These are phyloP conservation scores for Yponomeuta malinellus DNA, from an alignment of 2,888 invertebrate species.

Conservation along the genomic window DNA sequence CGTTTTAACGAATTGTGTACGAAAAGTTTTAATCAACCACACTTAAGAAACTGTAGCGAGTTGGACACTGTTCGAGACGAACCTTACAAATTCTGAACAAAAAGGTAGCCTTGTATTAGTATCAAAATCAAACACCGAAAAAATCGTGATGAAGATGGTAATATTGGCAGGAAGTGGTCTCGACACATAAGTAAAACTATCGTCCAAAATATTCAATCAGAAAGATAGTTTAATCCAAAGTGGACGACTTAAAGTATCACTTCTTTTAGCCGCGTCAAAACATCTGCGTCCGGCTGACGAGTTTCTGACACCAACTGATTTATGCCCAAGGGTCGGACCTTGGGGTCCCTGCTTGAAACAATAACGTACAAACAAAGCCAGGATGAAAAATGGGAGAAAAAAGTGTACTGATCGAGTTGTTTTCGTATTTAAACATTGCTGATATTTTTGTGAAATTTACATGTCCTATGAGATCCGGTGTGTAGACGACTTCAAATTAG, in stretches of 20 bases:
- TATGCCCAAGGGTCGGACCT: slow-evolving; percentile 30
- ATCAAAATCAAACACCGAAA: too few relatives aligned
- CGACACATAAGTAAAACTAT: background rate
- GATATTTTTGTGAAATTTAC: background rate
- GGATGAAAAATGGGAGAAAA: slow-evolving; percentile 39
- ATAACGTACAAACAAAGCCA: slow-evolving; percentile 16
- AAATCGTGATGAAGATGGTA: too few relatives aligned
- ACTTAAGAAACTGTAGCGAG: too few relatives aligned
- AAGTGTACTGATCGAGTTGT: slow-evolving; percentile 25
- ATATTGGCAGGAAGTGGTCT: too few relatives aligned
- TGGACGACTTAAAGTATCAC: background rate
- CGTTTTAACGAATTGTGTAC: too few relatives aligned
- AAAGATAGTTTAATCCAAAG: background rate
- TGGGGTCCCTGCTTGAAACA: slow-evolving; percentile 35
- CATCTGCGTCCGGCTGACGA: slow-evolving; percentile 62
- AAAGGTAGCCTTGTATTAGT: too few relatives aligned
- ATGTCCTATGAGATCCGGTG: too few relatives aligned
- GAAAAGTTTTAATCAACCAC: too few relatives aligned
- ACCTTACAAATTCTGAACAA: too few relatives aligned
- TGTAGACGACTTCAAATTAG: too few relatives aligned
- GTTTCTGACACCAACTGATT: slow-evolving; percentile 54
- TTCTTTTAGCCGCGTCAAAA: slow-evolving; percentile 24
- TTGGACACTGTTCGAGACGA: too few relatives aligned
- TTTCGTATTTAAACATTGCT: too few relatives aligned
- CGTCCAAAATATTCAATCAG: background rate